Conservation (phyloP, 2,113 vertebrate genomes). For the Zapornia atra region DNA sequence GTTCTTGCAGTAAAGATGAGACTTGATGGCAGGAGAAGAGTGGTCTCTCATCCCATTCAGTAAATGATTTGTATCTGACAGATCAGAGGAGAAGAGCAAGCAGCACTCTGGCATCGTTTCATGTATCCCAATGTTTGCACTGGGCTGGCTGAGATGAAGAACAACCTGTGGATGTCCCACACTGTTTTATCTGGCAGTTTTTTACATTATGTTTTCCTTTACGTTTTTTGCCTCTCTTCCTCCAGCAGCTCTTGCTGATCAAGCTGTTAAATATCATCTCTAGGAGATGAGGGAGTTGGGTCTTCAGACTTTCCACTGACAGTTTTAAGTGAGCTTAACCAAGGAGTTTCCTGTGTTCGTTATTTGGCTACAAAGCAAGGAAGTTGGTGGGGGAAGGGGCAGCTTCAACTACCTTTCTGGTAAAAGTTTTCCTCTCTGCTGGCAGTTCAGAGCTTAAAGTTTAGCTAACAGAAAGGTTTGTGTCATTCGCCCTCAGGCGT, state of each 20-base stretch:
- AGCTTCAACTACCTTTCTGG: not conserved
- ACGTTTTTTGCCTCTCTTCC: not conserved
- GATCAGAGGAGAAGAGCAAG: not conserved
- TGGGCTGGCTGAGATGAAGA: not conserved
- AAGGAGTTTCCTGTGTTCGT: slow-evolving; percentile 21
- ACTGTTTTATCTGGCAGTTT: not conserved
- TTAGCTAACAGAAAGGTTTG: not conserved
- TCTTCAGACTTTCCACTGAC: slow-evolving; percentile 40
- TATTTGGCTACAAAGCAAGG: not conserved
- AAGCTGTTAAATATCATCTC: slow-evolving; percentile 1
- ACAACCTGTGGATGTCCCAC: not conserved
- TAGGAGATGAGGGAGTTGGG: slow-evolving; percentile 6
- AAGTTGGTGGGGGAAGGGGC: not conserved
- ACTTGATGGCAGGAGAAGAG: not conserved
- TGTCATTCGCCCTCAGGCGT: not conserved
- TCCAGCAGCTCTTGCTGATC: slow-evolving; percentile 10
- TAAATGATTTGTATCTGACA: not conserved
- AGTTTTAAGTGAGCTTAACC: slow-evolving; percentile 22
- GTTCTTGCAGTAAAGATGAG: not conserved
- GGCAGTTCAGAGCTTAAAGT: not conserved
- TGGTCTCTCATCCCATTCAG: not conserved
- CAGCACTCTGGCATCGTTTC: not conserved
- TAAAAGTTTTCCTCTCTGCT: not conserved
- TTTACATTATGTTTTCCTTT: too few relatives aligned
- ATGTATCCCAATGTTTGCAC: not conserved